Base-by-base conservation (phyloP, 1,140 invertebrate species). In the Megalopta genalis region DNA sequence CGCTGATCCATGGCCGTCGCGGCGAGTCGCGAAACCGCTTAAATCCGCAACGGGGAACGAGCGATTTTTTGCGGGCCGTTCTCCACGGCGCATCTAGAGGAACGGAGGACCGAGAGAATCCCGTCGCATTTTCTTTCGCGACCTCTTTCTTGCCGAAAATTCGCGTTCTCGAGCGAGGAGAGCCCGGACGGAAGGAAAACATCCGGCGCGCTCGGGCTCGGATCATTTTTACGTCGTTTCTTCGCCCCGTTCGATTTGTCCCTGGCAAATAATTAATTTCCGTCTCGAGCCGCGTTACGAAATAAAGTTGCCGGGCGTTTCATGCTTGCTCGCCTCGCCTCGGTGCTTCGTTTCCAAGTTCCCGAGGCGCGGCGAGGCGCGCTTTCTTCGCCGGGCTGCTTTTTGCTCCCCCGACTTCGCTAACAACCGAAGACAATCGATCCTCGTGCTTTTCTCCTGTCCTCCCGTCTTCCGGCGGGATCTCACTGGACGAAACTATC, bases 261-360 rank as follows among this genome's bases (percentile, higher is more conserved):
- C 21, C 59, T 21, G n/a, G 39, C 42, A 79, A 68, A 69, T 79
- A 83, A 84, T 83, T 84, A 73, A 83, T 84, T 82, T 84, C 60
- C 70, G 49, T 54, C 42, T 77, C 9, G 8, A 60, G 57, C 16
- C 57, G 66, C 32, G 42, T 25, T 25, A 9, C 27, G 6, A 49
- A 63, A 77, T 70, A 39, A 37, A 70, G 21, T 37, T 68, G 21
- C 25, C 32, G 62, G 49, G 25, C n/a, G 18, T 73, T n/a, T 54
- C 21, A 6, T 23, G 21, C 74, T 23, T 46, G n/a, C 42, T 27
- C 39, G 39, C 39, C 39, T 42, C 9, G 37, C 42, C 2, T 46
- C 54, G 3, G 68, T 12, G 59, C 54, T 54, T 37, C 10, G 21
- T 16, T 25, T 46, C 42, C 9, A 46, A 46, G 42, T 46, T 46